Conservation (phyloP, 2,113 vertebrate genomes). For the Aythya baeri region DNA sequence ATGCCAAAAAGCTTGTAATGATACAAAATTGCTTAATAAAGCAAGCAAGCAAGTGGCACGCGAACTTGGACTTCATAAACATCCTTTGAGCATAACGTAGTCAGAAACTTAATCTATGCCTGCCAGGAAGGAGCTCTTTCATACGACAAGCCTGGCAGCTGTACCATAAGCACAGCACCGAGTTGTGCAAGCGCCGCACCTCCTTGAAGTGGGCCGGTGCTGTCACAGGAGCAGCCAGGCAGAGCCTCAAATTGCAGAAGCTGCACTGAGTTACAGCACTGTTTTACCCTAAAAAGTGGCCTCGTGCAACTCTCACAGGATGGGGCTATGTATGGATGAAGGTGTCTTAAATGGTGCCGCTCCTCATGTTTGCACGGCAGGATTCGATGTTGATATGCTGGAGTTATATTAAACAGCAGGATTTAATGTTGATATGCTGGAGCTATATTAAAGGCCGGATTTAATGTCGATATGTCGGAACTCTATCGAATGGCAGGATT, state of each 20-base stretch:
- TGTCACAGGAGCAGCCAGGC: not conserved
- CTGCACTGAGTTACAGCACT: not conserved
- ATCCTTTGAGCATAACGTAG: not conserved
- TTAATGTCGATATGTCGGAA: not conserved
- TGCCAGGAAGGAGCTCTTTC: constrained; percentile 1
- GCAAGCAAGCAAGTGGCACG: not conserved
- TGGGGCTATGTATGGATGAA: rapidly evolving
- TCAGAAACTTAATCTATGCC: not conserved
- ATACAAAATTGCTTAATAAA: not conserved
- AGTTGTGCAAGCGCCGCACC: not conserved
- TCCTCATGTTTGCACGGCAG: rapidly evolving
- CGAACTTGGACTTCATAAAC: not conserved
- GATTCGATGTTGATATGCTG: not conserved
- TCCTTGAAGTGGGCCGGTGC: not conserved
- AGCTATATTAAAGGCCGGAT: not conserved
- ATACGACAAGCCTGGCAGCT: constrained; percentile 7
- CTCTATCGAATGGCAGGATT: not conserved
- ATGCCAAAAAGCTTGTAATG: not conserved
- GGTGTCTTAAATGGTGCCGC: not conserved
- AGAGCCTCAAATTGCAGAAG: not conserved
- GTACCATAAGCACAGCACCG: not conserved
- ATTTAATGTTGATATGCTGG: rapidly evolving
- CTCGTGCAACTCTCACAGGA: not conserved
- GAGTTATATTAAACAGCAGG: not conserved
- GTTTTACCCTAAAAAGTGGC: not conserved